A percentile compares a stretch with the other conserved stretches of the same genome.
phyloP scores from a whole-genome alignment of 2,888 invertebrate species.

The Zonitis immaculata region DNA sequence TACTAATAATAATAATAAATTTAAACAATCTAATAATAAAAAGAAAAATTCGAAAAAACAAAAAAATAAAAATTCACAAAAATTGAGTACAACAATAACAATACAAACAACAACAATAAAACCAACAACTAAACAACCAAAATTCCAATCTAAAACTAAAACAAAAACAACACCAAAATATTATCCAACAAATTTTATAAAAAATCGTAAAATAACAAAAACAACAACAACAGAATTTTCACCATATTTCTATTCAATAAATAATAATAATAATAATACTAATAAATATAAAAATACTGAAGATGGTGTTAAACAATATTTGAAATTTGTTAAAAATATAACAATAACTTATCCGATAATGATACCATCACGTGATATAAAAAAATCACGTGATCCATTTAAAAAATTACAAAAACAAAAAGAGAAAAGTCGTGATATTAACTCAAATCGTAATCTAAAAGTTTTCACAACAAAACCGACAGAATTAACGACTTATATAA shows the following conservation, averaged over 20 bases:
- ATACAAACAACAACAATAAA: constrained; percentile 14
- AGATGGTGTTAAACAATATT: constrained; percentile 40
- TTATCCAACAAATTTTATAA: constrained; percentile 22
- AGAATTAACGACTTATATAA: constrained; percentile 29
- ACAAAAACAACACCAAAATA: constrained; percentile 28
- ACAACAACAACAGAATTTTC: constrained; percentile 37
- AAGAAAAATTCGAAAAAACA: constrained; percentile 50
- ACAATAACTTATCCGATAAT: constrained; percentile 65
- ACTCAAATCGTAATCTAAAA: constrained; percentile 46
- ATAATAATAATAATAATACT: constrained; percentile 24
- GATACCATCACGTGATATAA: constrained; percentile 49
- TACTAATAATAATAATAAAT: constrained; percentile 50
- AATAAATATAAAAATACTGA: constrained; percentile 38
- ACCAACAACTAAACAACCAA: constrained; percentile 32
- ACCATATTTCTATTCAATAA: constrained; percentile 41
- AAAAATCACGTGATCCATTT: constrained; percentile 38
- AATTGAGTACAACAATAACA: constrained; percentile 18
- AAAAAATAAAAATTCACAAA: constrained; percentile 38
- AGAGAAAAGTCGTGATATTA: constrained; percentile 48
- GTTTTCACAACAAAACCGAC: constrained; percentile 39
- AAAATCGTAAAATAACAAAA: constrained; percentile 28
- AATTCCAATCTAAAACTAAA: constrained; percentile 34
- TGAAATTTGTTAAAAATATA: constrained; percentile 46
- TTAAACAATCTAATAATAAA: constrained; percentile 38
- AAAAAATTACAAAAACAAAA: constrained; percentile 47